Evolutionary conservation across 2,113 vertebrate genomes (phyloP).

Genomic region (Malurus alboscapulatus): DNA sequence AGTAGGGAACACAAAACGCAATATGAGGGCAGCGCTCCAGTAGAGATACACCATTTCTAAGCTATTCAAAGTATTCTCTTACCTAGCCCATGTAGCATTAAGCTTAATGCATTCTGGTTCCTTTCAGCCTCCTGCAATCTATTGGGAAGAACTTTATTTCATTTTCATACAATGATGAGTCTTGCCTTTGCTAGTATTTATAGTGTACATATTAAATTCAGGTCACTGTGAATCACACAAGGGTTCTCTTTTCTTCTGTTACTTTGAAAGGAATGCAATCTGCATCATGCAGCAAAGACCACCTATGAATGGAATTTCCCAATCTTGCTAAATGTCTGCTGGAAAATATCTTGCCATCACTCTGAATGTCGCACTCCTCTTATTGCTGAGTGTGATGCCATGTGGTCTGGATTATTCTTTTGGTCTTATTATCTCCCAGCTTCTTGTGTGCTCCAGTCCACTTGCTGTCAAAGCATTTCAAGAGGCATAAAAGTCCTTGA

Average conservation of each 20-base stretch:
- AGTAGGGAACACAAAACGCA: background rate
- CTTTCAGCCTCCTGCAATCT: conserved; percentile 20
- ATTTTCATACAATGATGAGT: conserved; percentile 5
- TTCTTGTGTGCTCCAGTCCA: accelerated
- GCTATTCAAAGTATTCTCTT: background rate
- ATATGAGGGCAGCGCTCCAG: background rate
- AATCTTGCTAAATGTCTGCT: conserved; percentile 4
- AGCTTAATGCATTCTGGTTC: conserved; percentile 31
- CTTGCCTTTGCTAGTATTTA: conserved; percentile 31
- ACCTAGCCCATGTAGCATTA: background rate
- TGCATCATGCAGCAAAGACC: background rate
- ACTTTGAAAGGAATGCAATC: conserved; percentile 22
- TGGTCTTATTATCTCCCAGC: accelerated
- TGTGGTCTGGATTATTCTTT: background rate
- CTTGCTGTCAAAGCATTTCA: accelerated
- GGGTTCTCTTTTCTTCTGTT: background rate
- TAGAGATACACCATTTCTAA: background rate
- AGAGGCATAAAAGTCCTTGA: background rate
- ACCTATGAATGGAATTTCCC: conserved; percentile 23
- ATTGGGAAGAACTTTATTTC: conserved; percentile 24
- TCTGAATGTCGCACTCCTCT: accelerated
- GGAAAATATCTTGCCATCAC: background rate
- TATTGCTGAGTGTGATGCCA: too few species aligned
- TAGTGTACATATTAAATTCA: background rate
- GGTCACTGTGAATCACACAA: background rate